A percentile compares a stretch with the other conserved stretches of the same genome.
phyloP scores from a whole-genome alignment of 2,888 invertebrate species.

The Drosophila mettleri region DNA sequence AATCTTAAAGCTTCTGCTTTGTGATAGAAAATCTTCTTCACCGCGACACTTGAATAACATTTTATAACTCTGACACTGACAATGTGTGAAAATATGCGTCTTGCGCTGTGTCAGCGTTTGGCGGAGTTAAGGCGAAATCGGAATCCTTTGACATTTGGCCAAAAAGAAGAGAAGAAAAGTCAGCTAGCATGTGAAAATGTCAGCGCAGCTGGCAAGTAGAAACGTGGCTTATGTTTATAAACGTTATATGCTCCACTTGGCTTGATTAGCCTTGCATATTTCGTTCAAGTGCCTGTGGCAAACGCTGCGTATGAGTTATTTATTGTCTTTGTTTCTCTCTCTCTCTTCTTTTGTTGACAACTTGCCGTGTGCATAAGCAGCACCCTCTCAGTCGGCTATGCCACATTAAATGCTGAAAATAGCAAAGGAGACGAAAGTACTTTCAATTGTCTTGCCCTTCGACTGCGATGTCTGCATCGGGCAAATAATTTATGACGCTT shows the following conservation, averaged over 20 bases:
- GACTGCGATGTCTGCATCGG: not conserved
- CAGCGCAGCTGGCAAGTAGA: constrained; percentile 13
- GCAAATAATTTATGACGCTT: constrained; percentile 6
- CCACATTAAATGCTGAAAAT: not conserved
- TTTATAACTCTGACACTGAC: constrained; percentile 7
- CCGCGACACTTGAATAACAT: not conserved
- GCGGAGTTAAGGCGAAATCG: constrained; percentile 1
- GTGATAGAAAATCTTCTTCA: not conserved
- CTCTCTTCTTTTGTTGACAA: not conserved
- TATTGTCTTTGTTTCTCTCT: constrained; percentile 27
- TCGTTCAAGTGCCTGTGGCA: constrained; percentile 44
- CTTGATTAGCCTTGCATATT: constrained; percentile 50
- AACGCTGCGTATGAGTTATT: constrained; percentile 70
- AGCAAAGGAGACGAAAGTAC: not conserved
- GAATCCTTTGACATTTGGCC: constrained; percentile 8
- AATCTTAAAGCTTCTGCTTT: not conserved
- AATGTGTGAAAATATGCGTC: constrained; percentile 17
- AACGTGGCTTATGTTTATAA: constrained; percentile 37
- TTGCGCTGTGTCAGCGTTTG: constrained; percentile 18
- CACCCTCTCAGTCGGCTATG: not conserved
- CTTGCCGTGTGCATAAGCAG: not conserved
- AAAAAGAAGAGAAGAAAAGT: not conserved
- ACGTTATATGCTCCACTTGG: constrained; percentile 60
- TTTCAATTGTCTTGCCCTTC: not conserved
- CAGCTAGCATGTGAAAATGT: constrained; percentile 2